A percentile compares a stretch with the other conserved stretches of the same genome.
Evolutionary conservation across 2,888 invertebrate species (phyloP).

Genomic region (Microdon myrmicae): DNA sequence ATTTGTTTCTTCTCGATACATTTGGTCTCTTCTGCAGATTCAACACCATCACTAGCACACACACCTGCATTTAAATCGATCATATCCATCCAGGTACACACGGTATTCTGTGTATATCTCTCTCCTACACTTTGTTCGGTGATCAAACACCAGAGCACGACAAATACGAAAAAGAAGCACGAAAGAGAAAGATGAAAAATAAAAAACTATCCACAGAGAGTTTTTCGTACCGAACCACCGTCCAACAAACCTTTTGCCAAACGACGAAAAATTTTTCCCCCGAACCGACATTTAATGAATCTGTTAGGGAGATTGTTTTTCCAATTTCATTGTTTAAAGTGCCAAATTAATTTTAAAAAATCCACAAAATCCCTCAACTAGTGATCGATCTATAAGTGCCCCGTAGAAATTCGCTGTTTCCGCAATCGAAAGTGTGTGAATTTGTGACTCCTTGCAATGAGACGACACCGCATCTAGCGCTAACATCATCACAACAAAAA

Average conservation of each 20-base stretch:
- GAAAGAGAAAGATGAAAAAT: conserved; percentile 15
- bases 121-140: conserved; percentile 6
- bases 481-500: too few relatives aligned
- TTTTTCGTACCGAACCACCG: conserved; percentile 43
- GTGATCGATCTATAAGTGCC: conserved; percentile 7
- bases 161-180: conserved; percentile 2
- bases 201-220: conserved; percentile 31
- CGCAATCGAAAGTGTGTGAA: conserved; percentile 42
- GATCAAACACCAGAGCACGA: not conserved
- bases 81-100: conserved; percentile 20
- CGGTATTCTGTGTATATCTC: conserved; percentile 13
- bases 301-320: conserved; percentile 46
- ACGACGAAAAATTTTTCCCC: conserved; percentile 51
- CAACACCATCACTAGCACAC: conserved; percentile 33
- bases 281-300: conserved; percentile 50
- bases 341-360: conserved; percentile 46
- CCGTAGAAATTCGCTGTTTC: conserved; percentile 34
- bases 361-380: conserved; percentile 6
- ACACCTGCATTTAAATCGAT: conserved; percentile 41
- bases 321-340: conserved; percentile 39
- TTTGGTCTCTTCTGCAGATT: conserved; percentile 43
- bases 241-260: conserved; percentile 49
- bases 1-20: conserved; percentile 12
- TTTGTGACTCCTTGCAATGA: conserved; percentile 22
- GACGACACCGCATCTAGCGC: too few relatives aligned